Evolutionary conservation across 2,888 invertebrate species (phyloP), one percentile per base, ranked within the genome.

Genomic region (Macroteleia sp.): DNA sequence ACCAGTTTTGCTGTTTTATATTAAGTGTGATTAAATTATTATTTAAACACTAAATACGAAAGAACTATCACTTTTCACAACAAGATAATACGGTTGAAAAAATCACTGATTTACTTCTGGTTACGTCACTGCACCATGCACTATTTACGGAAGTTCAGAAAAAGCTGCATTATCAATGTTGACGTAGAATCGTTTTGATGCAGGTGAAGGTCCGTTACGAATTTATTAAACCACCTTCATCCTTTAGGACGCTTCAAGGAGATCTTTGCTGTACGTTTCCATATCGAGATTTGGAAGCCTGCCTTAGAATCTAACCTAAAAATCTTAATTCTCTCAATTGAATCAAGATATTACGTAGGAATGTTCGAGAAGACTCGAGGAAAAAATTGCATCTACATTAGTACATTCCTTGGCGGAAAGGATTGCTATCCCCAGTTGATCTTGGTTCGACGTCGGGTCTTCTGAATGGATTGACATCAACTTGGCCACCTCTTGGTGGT

Each of bases 381-480:
- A 73, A 54, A 52, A 39, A 73, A 59, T 61, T 66, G 48, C 74
- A 54, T 62, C 48, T 42, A 64, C 59, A 76, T 83, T 90, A 90
- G 69, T 84, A 90, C 89, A 96, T 95, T 91, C 96, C 96, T 94
- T 96, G 96, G 91, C 96, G 94, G 93, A 96, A 96, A 76, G 96
- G 96, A 92, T 96, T 96, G 87, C 95, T 94, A 86, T 94, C 93
- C 61, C 80, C 85, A 88, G 92, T 85, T 91, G 92, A 85, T 88
- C 93, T 91, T 81, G 92, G 93, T 88, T 92, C 87, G 52, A 85
- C 90, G 87, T 92, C 92, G 62, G 90, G 92, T 87, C 93, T 92
- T 86, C 89, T 92, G 89, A 92, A 93, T 59, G 91, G 92, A 85
- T 92, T 92, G 44, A 88, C 90, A 61, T 91, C 91, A 12, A 82